A percentile compares a stretch with the other conserved stretches of the same genome.
phyloP scores from a whole-genome alignment of 37 sponge, comb jelly and placozoan species.

The Tethya wilhelma region DNA sequence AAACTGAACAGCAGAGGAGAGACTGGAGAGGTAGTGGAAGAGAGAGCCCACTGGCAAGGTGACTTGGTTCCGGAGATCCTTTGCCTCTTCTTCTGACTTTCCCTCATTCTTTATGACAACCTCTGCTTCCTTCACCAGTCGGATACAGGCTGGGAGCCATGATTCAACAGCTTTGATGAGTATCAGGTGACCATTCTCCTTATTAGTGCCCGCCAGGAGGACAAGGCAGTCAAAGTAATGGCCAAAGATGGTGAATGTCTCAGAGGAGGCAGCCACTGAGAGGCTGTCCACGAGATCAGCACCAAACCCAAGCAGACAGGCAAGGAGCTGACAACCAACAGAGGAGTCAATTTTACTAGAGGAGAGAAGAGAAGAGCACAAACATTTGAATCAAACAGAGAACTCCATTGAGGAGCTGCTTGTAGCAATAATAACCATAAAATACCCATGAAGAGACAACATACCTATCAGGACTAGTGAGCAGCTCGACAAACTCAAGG shows the following conservation, averaged over 20 bases:
- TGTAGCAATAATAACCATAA: not conserved
- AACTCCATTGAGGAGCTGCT: not conserved
- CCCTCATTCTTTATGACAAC: not conserved
- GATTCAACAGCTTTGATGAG: constrained; percentile 50
- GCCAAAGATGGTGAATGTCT: constrained; percentile 24
- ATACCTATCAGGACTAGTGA: constrained; percentile 66
- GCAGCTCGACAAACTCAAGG: constrained; percentile 15
- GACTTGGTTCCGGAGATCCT: not conserved
- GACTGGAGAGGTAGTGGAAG: constrained; percentile 46
- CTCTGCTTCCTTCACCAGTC: not conserved
- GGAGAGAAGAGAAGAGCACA: not conserved
- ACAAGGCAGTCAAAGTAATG: constrained; percentile 50
- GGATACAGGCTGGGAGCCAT: constrained; percentile 58
- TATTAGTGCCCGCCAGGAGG: constrained; percentile 50
- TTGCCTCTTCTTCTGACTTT: not conserved
- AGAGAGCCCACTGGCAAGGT: constrained; percentile 30
- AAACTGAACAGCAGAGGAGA: constrained; percentile 55
- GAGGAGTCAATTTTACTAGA: constrained; percentile 8
- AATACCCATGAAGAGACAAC: not conserved
- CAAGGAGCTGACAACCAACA: constrained; percentile 31
- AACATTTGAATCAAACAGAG: not conserved
- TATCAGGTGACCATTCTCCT: constrained; percentile 55
- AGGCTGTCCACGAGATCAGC: constrained; percentile 22
- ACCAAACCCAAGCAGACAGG: constrained; percentile 58
- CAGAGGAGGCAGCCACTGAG: not conserved